These are phyloP conservation scores for Auanema freiburgensis DNA, from an alignment of 2,888 invertebrate species.

Conservation along the genomic window DNA sequence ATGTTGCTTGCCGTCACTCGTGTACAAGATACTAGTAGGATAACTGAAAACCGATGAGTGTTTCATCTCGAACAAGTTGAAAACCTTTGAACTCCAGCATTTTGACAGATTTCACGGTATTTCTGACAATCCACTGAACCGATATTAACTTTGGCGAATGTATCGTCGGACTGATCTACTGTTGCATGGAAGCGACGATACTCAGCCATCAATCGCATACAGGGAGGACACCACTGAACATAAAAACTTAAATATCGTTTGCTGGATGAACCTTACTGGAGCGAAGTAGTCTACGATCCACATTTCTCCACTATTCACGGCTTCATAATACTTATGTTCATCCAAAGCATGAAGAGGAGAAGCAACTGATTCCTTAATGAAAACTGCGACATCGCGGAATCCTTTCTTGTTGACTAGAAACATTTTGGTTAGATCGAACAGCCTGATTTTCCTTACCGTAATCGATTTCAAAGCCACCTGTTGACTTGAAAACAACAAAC, in stretches of 20 bases:
- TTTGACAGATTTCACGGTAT: constrained; percentile 47
- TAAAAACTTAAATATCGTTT: too few species aligned
- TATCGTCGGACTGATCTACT: constrained; percentile 53
- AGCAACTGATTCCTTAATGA: constrained; percentile 72
- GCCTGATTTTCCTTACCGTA: constrained; percentile 68
- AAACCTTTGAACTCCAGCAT: constrained; percentile 49
- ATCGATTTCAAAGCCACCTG: constrained; percentile 78
- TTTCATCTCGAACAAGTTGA: background rate
- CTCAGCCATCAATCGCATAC: constrained; percentile 75
- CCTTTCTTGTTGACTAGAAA: constrained; percentile 64
- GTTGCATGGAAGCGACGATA: constrained; percentile 72
- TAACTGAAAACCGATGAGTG: constrained; percentile 68
- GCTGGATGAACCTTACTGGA: too few species aligned
- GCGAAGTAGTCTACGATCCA: constrained; percentile 80
- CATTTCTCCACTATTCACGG: constrained; percentile 60
- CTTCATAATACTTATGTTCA: constrained; percentile 61
- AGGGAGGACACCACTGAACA: constrained; percentile 78
- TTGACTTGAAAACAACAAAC: constrained; percentile 77
- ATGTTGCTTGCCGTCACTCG: constrained; percentile 38
- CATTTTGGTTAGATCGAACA: too few species aligned
- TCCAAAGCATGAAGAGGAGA: constrained; percentile 66
- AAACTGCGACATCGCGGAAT: constrained; percentile 68
- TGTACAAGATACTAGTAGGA: constrained; percentile 75
- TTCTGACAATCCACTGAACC: constrained; percentile 59
- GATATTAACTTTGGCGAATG: constrained; percentile 33